Base-by-base conservation (phyloP, 2,113 vertebrate genomes). In the Rafetus swinhoei region DNA sequence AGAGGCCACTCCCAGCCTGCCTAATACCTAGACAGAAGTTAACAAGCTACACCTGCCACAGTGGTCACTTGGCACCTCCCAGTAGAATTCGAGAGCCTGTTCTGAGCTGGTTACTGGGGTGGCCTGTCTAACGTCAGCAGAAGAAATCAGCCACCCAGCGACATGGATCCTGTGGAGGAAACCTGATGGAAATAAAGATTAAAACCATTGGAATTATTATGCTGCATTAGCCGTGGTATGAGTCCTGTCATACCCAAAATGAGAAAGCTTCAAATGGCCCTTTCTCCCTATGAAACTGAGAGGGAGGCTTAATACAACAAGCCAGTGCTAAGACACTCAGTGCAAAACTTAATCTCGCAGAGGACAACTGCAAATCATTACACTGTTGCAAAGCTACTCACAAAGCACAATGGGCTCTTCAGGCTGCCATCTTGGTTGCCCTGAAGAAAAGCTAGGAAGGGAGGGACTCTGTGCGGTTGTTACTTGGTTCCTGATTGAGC, bases 371-470 rank as follows among this genome's bases (percentile, higher is more conserved):
- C 32, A 93, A 90, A 92, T 87, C 84, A 35, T 10, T 0, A 18
- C 45, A 0, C 69, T 0, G 0, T 82, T 88, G 80, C 90, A 94
- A 52, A 87, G 92, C 74, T 56, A 50, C 87, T 84, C 6, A 2
- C 45, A 45, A 21, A 82, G 88, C 88, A 45, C 84, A 50, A 84
- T 5, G 29, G 11, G 0, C 1, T 53, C 16, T 86, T 12, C 0
- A 0, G 86, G 52, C 84, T 96, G 89, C 89, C 93, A 88, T 82
- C 82, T 84, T 95, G 86, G 80, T n/a, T 2, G 0, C 4, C 6
- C 59, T 96, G 95, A 92, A 93, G 95, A 86, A 95, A 87, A 60
- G 93, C 91, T 81, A 85, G 82, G 57, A 92, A 76, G 62, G 57
- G 82, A 95, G 80, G 72, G 84, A 79, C 21, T 90, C 82, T 80